phyloP scores from a whole-genome alignment of 2,113 vertebrate genomes.

The Pavo muticus region DNA sequence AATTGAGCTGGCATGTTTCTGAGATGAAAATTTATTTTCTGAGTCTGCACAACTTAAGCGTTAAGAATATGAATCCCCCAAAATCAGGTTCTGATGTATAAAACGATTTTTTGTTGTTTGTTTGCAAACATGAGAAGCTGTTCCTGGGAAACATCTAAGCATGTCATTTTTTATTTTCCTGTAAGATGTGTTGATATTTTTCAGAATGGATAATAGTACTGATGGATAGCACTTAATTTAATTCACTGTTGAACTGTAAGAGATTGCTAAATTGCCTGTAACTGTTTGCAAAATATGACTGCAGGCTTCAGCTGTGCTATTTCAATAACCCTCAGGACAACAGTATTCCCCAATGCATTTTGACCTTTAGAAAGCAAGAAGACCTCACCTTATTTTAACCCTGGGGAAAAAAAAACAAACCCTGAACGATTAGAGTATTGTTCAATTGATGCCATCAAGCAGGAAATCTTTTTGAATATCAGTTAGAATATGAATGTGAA shows the following conservation, averaged over 20 bases:
- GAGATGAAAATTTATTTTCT: slow-evolving; percentile 5
- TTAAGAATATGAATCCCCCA: background rate
- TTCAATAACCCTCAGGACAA: background rate
- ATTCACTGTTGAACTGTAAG: background rate
- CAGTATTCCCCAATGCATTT: background rate
- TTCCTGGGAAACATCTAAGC: background rate
- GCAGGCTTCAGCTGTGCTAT: background rate
- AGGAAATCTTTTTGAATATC: background rate
- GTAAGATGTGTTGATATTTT: background rate
- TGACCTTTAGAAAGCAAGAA: background rate
- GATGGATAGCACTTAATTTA: background rate
- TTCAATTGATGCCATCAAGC: background rate
- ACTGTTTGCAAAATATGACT: background rate
- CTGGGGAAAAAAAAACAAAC: no score
- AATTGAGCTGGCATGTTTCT: background rate
- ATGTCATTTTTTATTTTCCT: background rate
- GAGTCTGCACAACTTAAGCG: background rate
- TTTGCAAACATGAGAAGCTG: background rate
- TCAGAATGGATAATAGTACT: background rate
- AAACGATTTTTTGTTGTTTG: background rate
- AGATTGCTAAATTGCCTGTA: background rate
- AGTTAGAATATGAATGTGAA: background rate
- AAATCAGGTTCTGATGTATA: background rate
- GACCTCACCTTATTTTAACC: no score
- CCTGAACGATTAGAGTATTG: background rate